These are phyloP conservation scores for Periphyllus acericola DNA, from an alignment of 2,888 invertebrate genomes.

Conservation along the genomic window DNA sequence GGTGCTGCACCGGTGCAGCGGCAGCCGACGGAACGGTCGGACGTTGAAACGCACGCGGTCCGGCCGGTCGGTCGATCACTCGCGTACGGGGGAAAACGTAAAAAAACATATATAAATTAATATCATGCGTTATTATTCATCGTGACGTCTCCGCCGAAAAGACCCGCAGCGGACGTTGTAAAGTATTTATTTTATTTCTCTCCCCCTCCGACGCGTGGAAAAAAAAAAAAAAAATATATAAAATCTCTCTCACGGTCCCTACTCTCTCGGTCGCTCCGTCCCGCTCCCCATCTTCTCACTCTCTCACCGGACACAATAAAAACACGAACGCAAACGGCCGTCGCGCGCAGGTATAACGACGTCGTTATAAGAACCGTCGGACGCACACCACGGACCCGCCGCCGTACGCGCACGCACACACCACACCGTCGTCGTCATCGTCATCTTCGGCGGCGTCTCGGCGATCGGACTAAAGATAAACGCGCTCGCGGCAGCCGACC, in stretches of 20 bases:
- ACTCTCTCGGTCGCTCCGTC: too few relatives aligned
- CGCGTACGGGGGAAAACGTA: neutral
- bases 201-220: too few relatives aligned
- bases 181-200: too few relatives aligned
- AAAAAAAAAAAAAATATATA: too few relatives aligned
- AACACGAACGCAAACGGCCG: neutral
- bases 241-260: too few relatives aligned
- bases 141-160: too few relatives aligned
- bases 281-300: too few relatives aligned
- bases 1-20: neutral
- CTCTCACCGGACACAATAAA: too few relatives aligned
- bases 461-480: slow-evolving; percentile 46
- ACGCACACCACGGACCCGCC: neutral
- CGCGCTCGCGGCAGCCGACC: neutral
- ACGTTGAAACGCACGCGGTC: neutral
- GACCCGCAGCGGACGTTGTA: too few relatives aligned
- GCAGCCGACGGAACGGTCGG: neutral
- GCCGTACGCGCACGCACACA: neutral
- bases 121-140: neutral
- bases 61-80: too few relatives aligned
- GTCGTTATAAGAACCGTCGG: too few relatives aligned
- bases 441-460: slow-evolving; percentile 1
- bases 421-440: slow-evolving; percentile 1
- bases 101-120: neutral
- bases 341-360: neutral